These are phyloP conservation scores for Choristoneura rosaceana DNA, from an alignment of 2,888 invertebrate species.

Conservation along the genomic window DNA sequence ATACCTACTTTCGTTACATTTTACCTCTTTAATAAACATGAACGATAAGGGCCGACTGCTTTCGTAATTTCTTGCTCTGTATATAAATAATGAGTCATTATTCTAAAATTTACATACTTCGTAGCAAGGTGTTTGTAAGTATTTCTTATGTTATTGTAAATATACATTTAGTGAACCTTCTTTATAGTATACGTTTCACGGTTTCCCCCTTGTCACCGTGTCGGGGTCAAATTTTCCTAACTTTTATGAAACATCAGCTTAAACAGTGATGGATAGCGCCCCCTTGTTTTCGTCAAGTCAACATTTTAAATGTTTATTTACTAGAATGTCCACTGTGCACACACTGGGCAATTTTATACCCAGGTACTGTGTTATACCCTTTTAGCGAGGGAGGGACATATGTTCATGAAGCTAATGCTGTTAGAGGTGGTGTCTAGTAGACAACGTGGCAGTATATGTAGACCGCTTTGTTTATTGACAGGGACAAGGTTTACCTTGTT, in stretches of 20 bases:
- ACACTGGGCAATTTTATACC: neutral
- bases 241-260: neutral
- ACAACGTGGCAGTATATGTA: neutral
- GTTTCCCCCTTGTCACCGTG: no score
- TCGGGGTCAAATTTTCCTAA: neutral
- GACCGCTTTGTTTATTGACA: neutral
- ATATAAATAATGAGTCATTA: neutral
- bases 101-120: neutral
- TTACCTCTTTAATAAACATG: neutral
- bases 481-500: neutral
- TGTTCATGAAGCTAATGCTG: neutral
- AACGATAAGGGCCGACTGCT: neutral
- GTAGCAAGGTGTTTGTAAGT: neutral
- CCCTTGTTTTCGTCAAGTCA: neutral
- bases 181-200: no score
- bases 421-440: slow-evolving; percentile 1
- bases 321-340: neutral
- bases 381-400: neutral
- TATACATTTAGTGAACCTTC: no score
- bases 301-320: slow-evolving; percentile 15
- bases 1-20: neutral
- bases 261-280: neutral
- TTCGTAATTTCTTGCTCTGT: neutral
- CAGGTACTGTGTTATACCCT: slow-evolving; percentile 8
- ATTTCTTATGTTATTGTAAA: no score